These are phyloP conservation scores for Lepisosteus oculatus DNA, from an alignment of 2,113 vertebrate genomes.

Conservation along the genomic window DNA sequence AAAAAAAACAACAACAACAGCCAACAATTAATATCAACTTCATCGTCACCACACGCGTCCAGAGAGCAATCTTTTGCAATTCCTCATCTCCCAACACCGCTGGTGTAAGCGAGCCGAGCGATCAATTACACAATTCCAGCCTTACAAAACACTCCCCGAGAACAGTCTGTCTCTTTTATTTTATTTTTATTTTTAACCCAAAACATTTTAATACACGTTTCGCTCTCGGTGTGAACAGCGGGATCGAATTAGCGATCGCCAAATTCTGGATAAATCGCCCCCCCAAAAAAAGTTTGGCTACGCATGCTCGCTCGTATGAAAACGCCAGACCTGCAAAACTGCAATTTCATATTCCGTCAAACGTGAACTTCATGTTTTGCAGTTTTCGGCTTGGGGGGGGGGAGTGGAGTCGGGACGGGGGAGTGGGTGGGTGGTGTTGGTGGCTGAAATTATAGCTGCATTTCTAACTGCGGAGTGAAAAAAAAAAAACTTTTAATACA, in stretches of 20 bases:
- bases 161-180: neutral
- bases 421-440: too few relatives aligned
- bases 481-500: constrained; percentile 2
- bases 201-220: too few relatives aligned
- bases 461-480: neutral
- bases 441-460: too few relatives aligned
- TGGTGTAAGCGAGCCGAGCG: neutral
- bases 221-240: too few relatives aligned
- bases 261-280: constrained; percentile 13
- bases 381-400: neutral
- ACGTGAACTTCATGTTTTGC: constrained; percentile 3
- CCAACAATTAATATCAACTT: too few relatives aligned
- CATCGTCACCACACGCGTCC: too few relatives aligned
- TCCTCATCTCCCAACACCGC: neutral
- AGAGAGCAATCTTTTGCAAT: too few relatives aligned
- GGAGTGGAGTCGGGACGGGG: too few relatives aligned
- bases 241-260: constrained; percentile 1
- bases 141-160: neutral
- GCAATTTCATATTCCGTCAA: constrained; percentile 17
- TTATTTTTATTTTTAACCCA: neutral
- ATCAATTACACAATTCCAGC: too few relatives aligned
- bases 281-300: neutral
- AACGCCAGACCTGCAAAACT: constrained; percentile 1
- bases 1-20: too few relatives aligned
- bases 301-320: constrained; percentile 29